These are phyloP conservation scores for Falco punctatus DNA, from an alignment of 2,113 vertebrate species.

Conservation along the genomic window DNA sequence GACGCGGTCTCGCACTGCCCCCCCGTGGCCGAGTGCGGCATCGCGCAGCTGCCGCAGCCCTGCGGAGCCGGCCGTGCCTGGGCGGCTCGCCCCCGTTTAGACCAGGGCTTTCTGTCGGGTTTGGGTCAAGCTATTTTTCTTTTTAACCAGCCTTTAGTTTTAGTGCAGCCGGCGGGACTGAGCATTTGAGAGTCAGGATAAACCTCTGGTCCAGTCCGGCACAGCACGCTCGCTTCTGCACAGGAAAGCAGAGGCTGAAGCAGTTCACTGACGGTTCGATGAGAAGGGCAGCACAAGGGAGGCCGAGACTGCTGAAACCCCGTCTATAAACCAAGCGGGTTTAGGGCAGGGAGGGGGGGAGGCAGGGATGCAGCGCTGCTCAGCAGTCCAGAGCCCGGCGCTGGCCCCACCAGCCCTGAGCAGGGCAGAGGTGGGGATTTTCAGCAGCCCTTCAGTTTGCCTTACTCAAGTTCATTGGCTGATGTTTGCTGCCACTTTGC, in stretches of 20 bases:
- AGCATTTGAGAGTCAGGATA: background rate
- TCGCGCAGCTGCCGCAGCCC: too few species aligned
- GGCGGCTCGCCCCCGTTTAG: fast-evolving
- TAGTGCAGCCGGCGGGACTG: fast-evolving
- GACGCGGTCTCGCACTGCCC: constrained; percentile 20
- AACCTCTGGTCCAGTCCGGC: too few species aligned
- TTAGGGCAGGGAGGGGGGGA: background rate
- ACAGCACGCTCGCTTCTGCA: fast-evolving
- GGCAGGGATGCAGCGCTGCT: background rate
- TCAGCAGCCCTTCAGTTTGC: background rate
- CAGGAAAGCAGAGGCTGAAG: background rate
- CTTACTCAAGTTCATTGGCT: fast-evolving
- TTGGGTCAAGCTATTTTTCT: fast-evolving
- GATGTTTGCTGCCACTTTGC: background rate
- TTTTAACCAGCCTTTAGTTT: fast-evolving
- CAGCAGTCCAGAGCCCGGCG: background rate
- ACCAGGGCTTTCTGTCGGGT: too few species aligned
- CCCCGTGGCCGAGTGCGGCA: background rate
- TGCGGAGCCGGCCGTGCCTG: fast-evolving
- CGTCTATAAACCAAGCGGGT: fast-evolving
- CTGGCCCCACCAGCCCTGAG: background rate
- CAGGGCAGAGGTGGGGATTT: background rate
- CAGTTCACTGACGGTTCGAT: background rate
- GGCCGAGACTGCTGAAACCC: background rate
- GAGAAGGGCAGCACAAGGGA: background rate